Evolutionary conservation across 1,140 invertebrate genomes (phyloP).

Genomic region (Drosophila ananassae): DNA sequence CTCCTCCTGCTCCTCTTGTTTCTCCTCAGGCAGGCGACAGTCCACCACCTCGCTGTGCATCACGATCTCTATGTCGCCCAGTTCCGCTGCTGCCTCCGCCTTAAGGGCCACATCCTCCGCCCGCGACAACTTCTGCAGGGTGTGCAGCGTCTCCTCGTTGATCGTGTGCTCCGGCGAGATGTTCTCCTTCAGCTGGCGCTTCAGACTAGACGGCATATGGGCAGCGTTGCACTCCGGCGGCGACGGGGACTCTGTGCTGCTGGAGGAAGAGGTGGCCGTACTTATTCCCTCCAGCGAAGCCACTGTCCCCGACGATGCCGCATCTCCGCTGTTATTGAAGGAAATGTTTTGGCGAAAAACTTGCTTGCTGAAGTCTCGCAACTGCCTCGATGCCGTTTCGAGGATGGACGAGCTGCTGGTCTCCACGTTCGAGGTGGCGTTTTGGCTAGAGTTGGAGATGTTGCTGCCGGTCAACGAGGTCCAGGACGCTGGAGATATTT

Average conservation of each 20-base stretch:
- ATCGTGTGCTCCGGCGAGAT: constrained; percentile 83
- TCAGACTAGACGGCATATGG: constrained; percentile 70
- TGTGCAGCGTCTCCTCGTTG: constrained; percentile 77
- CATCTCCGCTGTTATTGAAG: constrained; percentile 66
- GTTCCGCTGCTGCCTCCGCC: constrained; percentile 44
- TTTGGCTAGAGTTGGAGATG: constrained; percentile 40
- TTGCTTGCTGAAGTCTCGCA: constrained; percentile 77
- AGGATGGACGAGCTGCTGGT: constrained; percentile 62
- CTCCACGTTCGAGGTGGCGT: constrained; percentile 1
- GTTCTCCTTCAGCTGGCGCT: constrained; percentile 82
- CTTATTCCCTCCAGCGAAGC: constrained; percentile 22
- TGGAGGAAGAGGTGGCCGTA: constrained; percentile 32
- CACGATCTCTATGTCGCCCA: constrained; percentile 71
- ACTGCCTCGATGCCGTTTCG: constrained; percentile 74
- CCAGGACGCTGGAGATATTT: constrained; percentile 44
- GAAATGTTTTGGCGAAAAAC: constrained; percentile 81
- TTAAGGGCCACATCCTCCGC: constrained; percentile 44
- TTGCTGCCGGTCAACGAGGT: constrained; percentile 35
- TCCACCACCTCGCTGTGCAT: constrained; percentile 69
- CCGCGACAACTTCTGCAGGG: constrained; percentile 64
- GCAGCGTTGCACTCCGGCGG: constrained; percentile 50
- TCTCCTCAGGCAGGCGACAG: constrained; percentile 46
- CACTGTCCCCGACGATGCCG: not conserved
- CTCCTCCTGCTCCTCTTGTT: constrained; percentile 21
- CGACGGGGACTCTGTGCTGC: constrained; percentile 46